phyloP scores from a whole-genome alignment of 2,113 vertebrate species.

The Apteryx owenii region DNA sequence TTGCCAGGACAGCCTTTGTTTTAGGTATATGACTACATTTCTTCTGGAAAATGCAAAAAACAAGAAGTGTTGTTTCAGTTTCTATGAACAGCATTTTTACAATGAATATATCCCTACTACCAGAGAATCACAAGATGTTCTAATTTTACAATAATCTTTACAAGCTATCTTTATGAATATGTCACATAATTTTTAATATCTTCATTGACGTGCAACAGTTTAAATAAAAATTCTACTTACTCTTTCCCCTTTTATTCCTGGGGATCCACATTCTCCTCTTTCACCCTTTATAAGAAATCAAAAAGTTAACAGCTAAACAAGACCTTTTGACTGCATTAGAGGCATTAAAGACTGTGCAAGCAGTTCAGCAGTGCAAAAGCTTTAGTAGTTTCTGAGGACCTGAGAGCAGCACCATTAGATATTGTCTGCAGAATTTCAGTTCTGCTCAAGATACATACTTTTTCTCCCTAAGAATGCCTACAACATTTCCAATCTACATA shows the following conservation, averaged over 20 bases:
- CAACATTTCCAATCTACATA: neutral
- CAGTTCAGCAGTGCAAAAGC: neutral
- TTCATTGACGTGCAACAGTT: neutral
- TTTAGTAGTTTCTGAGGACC: neutral
- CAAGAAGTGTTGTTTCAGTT: neutral
- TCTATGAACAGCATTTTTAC: neutral
- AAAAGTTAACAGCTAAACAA: neutral
- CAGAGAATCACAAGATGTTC: neutral
- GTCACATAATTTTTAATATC: neutral
- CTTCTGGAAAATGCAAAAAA: neutral
- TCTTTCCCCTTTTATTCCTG: conserved; percentile 84
- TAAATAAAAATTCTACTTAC: conserved; percentile 71
- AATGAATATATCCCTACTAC: neutral
- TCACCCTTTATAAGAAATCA: conserved; percentile 78
- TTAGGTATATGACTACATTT: neutral
- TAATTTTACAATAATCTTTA: neutral
- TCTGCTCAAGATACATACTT: neutral
- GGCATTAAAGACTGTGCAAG: neutral
- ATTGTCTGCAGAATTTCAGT: neutral
- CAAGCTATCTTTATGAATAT: neutral
- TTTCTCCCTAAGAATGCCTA: neutral
- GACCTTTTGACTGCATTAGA: neutral
- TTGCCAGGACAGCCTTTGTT: neutral
- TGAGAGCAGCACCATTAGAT: neutral
- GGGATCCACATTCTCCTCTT: conserved; percentile 86